A percentile compares a stretch with the other conserved stretches of the same genome.
Evolutionary conservation across 2,888 invertebrate genomes (phyloP).

Genomic region (Agapetus fuscipes): DNA sequence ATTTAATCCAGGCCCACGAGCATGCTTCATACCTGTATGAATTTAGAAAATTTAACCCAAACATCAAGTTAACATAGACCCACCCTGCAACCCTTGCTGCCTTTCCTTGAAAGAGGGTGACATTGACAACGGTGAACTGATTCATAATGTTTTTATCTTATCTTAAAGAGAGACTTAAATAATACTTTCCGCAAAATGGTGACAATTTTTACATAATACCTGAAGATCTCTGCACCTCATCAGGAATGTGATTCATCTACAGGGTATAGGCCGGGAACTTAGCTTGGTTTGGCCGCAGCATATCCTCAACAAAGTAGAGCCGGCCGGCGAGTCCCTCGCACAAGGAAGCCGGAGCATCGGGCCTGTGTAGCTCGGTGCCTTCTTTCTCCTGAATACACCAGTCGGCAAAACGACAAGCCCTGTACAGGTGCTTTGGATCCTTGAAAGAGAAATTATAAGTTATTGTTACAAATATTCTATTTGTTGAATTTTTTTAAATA

Average conservation of each 20-base stretch:
- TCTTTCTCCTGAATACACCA: conserved; percentile 67
- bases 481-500: background rate
- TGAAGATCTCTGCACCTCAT: background rate
- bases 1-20: too few species aligned
- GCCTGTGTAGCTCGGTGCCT: conserved; percentile 56
- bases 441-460: conserved; percentile 28
- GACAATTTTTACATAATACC: too few species aligned
- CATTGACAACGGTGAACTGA: background rate
- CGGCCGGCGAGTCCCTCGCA: conserved; percentile 78
- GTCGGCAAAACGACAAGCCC: conserved; percentile 69
- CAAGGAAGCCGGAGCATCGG: conserved; percentile 73
- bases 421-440: conserved; percentile 61
- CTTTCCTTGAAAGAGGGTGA: too few species aligned
- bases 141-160: background rate
- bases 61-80: too few species aligned
- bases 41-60: too few species aligned
- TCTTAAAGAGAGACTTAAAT: background rate
- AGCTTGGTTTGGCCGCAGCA: conserved; percentile 52
- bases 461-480: conserved; percentile 1
- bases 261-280: conserved; percentile 66
- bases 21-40: too few species aligned
- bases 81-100: too few species aligned
- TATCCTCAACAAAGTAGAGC: conserved; percentile 63
- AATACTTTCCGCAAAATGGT: too few species aligned
- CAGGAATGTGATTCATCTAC: conserved; percentile 24